Conservation (phyloP, 2,888 invertebrate genomes). For the Drosophila fungiperda region DNA sequence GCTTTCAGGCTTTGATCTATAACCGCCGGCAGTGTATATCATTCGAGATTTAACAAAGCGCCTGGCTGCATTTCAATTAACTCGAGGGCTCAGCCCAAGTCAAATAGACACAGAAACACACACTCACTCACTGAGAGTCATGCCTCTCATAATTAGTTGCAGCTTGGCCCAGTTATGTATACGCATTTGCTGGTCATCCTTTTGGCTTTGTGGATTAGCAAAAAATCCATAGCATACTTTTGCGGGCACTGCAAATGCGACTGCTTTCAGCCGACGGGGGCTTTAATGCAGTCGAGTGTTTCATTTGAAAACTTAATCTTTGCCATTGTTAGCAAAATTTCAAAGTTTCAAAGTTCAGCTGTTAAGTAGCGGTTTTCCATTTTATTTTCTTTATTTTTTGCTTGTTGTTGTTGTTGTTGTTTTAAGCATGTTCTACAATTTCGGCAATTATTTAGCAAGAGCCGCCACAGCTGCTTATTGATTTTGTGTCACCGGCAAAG, state of each 20-base stretch:
- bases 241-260: slow-evolving; percentile 8
- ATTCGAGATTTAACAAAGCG: slow-evolving; percentile 57
- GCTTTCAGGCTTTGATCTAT: slow-evolving; percentile 36
- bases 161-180: slow-evolving; percentile 42
- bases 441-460: slow-evolving; percentile 45
- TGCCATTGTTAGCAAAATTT: slow-evolving; percentile 1
- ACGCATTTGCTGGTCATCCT: slow-evolving; percentile 22
- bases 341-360: slow-evolving; percentile 9
- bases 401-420: slow-evolving; percentile 2
- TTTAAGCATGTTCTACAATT: slow-evolving; percentile 33
- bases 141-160: slow-evolving; percentile 16
- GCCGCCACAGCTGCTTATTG: slow-evolving; percentile 35
- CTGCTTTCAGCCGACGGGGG: background rate
- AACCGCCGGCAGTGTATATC: slow-evolving; percentile 43
- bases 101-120: slow-evolving; percentile 37
- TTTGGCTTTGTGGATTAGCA: slow-evolving; percentile 2
- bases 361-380: slow-evolving; percentile 19
- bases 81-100: slow-evolving; percentile 56
- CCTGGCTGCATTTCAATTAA: slow-evolving; percentile 69
- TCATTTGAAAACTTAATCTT: slow-evolving; percentile 9
- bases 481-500: slow-evolving; percentile 48
- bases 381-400: slow-evolving; percentile 4
- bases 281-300: slow-evolving; percentile 7
- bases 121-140: too few species aligned
- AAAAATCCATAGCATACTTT: slow-evolving; percentile 20